phyloP scores from a whole-genome alignment of 2,888 invertebrate genomes.

The Esperia sulphurella region DNA sequence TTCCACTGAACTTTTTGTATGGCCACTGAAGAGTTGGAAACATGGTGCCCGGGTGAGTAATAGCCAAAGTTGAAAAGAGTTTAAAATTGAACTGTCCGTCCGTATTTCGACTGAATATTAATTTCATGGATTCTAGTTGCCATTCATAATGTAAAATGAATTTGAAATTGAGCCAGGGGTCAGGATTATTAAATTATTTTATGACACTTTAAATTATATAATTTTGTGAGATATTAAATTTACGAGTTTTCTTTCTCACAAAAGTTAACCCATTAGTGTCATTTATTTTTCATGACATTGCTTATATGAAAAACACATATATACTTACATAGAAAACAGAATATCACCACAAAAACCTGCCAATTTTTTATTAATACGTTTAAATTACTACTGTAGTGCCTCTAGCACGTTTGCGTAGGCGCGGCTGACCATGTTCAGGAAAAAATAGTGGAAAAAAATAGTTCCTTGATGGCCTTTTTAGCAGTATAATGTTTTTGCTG shows the following conservation, averaged over 20 bases:
- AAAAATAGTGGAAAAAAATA: too few species aligned
- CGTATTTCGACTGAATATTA: slow-evolving; percentile 55
- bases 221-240: not conserved
- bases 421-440: too few species aligned
- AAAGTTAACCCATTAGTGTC: too few species aligned
- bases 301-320: too few species aligned
- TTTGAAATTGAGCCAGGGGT: slow-evolving; percentile 13
- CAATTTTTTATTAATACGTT: too few species aligned
- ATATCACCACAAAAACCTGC: too few species aligned
- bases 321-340: too few species aligned
- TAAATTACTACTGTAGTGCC: too few species aligned
- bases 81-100: slow-evolving; percentile 61
- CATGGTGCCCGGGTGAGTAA: slow-evolving; percentile 55
- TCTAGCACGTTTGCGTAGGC: too few species aligned
- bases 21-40: slow-evolving; percentile 47
- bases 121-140: slow-evolving; percentile 48
- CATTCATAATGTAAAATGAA: slow-evolving; percentile 36
- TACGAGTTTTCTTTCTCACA: not conserved
- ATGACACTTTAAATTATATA: not conserved
- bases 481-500: too few species aligned
- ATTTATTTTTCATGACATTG: too few species aligned
- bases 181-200: not conserved
- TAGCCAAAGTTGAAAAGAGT: slow-evolving; percentile 63
- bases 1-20: slow-evolving; percentile 40
- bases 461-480: too few species aligned